Evolutionary conservation across 1,140 invertebrate genomes (phyloP), one percentile per base, ranked within the genome.

Genomic region (Papilio glaucus): DNA sequence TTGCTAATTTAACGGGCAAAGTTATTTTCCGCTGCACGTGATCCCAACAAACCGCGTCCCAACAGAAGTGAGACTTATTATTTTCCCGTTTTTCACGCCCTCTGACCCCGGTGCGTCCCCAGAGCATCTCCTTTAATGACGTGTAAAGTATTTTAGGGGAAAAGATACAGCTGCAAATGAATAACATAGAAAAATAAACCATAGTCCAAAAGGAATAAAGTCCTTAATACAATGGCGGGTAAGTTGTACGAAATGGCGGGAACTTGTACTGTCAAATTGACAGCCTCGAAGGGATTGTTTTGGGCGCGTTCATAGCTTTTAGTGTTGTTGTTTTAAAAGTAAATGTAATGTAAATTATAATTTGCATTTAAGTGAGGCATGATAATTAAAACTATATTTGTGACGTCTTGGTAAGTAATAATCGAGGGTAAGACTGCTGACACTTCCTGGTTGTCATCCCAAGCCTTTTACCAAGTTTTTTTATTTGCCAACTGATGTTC

Each of bases 211-310:
- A 3, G 13, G 0, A 53, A 37, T 37, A 69, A 49, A 29, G 33
- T 45, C 12, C 53, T 15, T 33, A 39, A 49, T 69, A 6, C 18
- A 45, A 68, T 45, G 13, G 10, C 1, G 5, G 42, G 13, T 4
- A 41, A 26, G 15, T 18, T 33, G 18, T 49, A 53, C n/a, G n/a
- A n/a, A n/a, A n/a, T 33, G 9, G 42, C 41, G 24, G 26, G 67
- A 53, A 69, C 79, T 81, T 89, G 85, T 87, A 85, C 83, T 89
- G 87, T 90, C 87, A 89, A 79, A 79, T 83, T 90, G 87, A 89
- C 86, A 86, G 82, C 77, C 75, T 69, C 72, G 73, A 75, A 79
- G 84, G 83, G 77, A 57, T 67, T 71, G 70, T 88, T 85, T 84
- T 84, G 87, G 85, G 74, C 76, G 79, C 78, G 77, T 79, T 78